phyloP scores from a whole-genome alignment of 2,113 vertebrate species.

The Vombatus ursinus region DNA sequence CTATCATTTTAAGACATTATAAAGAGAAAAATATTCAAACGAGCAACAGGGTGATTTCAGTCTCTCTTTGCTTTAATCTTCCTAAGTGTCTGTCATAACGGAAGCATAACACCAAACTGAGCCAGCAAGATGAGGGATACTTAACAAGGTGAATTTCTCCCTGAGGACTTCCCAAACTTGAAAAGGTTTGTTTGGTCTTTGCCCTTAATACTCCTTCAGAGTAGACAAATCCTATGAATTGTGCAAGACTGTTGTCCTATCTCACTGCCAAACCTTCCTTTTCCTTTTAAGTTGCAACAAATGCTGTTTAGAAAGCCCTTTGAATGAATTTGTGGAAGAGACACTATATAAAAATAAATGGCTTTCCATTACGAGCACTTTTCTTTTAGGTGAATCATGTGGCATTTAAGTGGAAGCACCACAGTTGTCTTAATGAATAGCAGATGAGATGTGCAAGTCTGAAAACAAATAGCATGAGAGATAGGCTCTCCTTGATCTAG shows the following conservation, averaged over 20 bases:
- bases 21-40: slow-evolving; percentile 8
- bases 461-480: not conserved
- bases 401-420: not conserved
- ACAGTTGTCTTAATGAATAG: slow-evolving; percentile 13
- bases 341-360: slow-evolving; percentile 41
- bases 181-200: not conserved
- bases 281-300: not conserved
- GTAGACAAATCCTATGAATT: not conserved
- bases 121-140: slow-evolving; percentile 3
- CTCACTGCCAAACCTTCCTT: not conserved
- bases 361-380: not conserved
- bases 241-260: not conserved
- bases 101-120: not conserved
- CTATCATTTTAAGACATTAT: slow-evolving; percentile 31
- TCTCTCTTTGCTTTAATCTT: slow-evolving; percentile 10
- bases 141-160: not conserved
- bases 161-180: not conserved
- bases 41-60: not conserved
- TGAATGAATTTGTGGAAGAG: not conserved
- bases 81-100: slow-evolving; percentile 19
- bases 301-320: slow-evolving; percentile 16
- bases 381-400: not conserved
- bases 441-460: not conserved
- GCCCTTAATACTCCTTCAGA: not conserved
- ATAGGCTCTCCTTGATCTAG: slow-evolving; percentile 16